phyloP scores from a whole-genome alignment of 1,140 invertebrate genomes.

The Heliconius himera region DNA sequence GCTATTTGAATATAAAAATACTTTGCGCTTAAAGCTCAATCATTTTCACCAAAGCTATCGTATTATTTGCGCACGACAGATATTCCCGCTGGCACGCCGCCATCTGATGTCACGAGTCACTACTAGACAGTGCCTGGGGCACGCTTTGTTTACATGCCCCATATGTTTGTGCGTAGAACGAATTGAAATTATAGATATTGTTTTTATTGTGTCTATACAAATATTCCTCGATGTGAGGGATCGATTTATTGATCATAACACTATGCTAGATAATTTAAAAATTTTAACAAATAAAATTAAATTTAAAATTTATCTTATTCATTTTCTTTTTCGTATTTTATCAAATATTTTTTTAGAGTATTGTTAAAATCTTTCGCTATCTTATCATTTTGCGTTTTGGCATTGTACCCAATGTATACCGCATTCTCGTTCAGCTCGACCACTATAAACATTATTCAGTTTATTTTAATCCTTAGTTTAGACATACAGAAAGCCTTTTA shows the following conservation, averaged over 20 bases:
- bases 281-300: no score
- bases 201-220: not conserved
- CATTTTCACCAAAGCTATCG: constrained; percentile 17
- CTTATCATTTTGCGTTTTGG: not conserved
- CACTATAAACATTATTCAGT: not conserved
- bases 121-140: constrained; percentile 14
- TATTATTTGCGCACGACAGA: constrained; percentile 25
- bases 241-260: not conserved
- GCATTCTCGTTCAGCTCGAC: not conserved
- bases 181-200: not conserved
- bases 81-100: constrained; percentile 21
- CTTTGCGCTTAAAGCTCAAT: constrained; percentile 11
- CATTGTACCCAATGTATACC: not conserved
- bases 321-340: not conserved
- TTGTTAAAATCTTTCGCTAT: not conserved
- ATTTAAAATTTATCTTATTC: no score
- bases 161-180: constrained; percentile 24
- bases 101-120: constrained; percentile 30
- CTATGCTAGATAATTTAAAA: not conserved
- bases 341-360: not conserved
- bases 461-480: not conserved
- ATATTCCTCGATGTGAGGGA: not conserved
- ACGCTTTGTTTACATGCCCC: constrained; percentile 36
- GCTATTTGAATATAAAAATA: no score
- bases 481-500: not conserved